A percentile compares a stretch with the other conserved stretches of the same genome.
These are phyloP conservation scores for Phoenoteleia sp. DNA, from an alignment of 2,888 invertebrate genomes.

Conservation along the genomic window DNA sequence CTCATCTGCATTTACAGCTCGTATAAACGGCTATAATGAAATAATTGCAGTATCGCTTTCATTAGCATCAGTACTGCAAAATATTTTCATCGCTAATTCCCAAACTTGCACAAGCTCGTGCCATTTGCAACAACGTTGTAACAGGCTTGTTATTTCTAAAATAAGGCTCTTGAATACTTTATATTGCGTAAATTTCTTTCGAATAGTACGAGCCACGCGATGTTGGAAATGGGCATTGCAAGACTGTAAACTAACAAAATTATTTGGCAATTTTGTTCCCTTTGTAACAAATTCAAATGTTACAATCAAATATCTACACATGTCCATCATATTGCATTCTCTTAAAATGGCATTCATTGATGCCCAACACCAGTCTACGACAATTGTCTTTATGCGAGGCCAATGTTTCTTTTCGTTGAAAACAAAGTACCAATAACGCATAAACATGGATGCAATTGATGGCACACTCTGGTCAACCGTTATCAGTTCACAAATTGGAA, in stretches of 20 bases:
- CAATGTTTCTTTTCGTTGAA: too few species aligned
- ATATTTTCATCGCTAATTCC: background rate
- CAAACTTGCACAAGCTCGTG: background rate
- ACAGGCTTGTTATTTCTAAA: background rate
- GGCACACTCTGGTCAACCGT: conserved; percentile 4
- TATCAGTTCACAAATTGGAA: conserved; percentile 29
- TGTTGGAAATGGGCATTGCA: conserved; percentile 12
- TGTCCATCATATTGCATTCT: background rate
- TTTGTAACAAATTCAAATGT: background rate
- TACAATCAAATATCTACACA: background rate
- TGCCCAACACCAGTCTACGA: conserved; percentile 24
- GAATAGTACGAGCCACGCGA: background rate
- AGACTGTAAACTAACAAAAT: background rate
- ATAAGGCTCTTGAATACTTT: background rate
- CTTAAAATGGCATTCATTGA: conserved; percentile 11
- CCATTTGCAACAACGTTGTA: background rate
- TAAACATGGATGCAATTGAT: background rate
- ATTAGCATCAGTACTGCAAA: background rate
- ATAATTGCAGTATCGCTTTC: background rate
- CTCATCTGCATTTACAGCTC: background rate
- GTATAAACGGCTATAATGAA: background rate
- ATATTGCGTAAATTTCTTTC: background rate
- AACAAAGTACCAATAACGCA: conserved; percentile 3
- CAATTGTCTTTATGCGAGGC: background rate
- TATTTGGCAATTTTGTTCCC: background rate